phyloP scores from a whole-genome alignment of 2,113 vertebrate genomes.

The Oryzias woworae region DNA sequence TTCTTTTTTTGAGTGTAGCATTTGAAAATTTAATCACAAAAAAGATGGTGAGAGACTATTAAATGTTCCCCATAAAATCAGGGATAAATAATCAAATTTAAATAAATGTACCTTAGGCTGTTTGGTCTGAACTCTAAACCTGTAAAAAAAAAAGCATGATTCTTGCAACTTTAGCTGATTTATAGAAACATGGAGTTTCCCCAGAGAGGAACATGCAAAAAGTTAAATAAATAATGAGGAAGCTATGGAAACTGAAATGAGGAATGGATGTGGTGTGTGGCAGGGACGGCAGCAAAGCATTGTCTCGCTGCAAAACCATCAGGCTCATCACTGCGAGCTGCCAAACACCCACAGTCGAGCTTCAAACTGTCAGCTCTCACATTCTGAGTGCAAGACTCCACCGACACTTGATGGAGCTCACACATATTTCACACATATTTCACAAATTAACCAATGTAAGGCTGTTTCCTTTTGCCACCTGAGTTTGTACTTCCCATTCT shows the following conservation, averaged over 20 bases:
- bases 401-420: not conserved
- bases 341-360: not conserved
- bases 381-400: not conserved
- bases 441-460: too few species aligned
- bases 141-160: not conserved
- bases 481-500: too few species aligned
- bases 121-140: too few species aligned
- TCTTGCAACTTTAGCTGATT: not conserved
- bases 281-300: not conserved
- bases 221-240: not conserved
- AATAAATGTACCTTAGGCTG: too few species aligned
- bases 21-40: too few species aligned
- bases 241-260: not conserved
- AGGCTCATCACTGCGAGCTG: too few species aligned
- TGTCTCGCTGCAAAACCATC: not conserved
- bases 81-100: too few species aligned
- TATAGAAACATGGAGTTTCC: not conserved
- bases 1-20: too few species aligned
- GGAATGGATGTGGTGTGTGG: not conserved
- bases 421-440: not conserved
- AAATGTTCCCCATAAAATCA: too few species aligned
- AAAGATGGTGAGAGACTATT: too few species aligned
- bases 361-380: not conserved
- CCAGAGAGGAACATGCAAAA: not conserved
- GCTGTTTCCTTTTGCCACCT: too few species aligned